These are phyloP conservation scores for Drosophila jambulina DNA, from an alignment of 1,140 invertebrate genomes.

Conservation along the genomic window DNA sequence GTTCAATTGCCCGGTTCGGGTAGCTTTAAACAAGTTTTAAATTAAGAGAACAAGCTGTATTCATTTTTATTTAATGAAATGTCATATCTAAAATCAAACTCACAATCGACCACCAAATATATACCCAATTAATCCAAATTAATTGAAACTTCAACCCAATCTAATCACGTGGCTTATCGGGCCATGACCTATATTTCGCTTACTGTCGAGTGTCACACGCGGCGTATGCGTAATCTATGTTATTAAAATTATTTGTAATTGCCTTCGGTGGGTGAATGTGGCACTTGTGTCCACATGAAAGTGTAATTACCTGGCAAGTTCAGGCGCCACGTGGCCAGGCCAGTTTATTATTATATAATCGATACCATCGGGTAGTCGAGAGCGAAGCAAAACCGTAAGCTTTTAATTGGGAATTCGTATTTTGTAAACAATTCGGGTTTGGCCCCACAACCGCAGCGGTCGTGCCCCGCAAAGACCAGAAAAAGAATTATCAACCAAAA, in stretches of 20 bases:
- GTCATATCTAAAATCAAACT: background rate
- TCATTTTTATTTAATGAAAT: background rate
- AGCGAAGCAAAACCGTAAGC: constrained; percentile 52
- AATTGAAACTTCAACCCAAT: constrained; percentile 1
- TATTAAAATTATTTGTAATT: constrained; percentile 60
- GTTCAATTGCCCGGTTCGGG: background rate
- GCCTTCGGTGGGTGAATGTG: constrained; percentile 18
- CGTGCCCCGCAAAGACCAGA: constrained; percentile 31
- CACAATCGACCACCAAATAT: background rate
- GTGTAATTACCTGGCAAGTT: constrained; percentile 60
- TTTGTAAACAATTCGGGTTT: constrained; percentile 48
- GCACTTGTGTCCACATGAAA: constrained; percentile 23
- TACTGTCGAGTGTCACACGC: constrained; percentile 17
- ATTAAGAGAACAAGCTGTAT: background rate
- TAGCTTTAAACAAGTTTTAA: background rate
- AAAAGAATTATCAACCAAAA: constrained; percentile 64
- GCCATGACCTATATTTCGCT: constrained; percentile 23
- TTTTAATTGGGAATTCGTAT: constrained; percentile 64
- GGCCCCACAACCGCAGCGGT: constrained; percentile 28
- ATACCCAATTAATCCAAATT: constrained; percentile 8
- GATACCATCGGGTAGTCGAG: constrained; percentile 33
- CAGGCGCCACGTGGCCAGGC: constrained; percentile 46
- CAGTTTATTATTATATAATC: constrained; percentile 73
- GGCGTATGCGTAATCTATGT: constrained; percentile 65
- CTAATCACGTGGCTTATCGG: background rate